Percentiles rank a stretch among this genome's conserved stretches.
These are phyloP conservation scores for Takifugu ocellatus DNA, from an alignment of 2,797 vertebrate genomes.

Conservation along the genomic window DNA sequence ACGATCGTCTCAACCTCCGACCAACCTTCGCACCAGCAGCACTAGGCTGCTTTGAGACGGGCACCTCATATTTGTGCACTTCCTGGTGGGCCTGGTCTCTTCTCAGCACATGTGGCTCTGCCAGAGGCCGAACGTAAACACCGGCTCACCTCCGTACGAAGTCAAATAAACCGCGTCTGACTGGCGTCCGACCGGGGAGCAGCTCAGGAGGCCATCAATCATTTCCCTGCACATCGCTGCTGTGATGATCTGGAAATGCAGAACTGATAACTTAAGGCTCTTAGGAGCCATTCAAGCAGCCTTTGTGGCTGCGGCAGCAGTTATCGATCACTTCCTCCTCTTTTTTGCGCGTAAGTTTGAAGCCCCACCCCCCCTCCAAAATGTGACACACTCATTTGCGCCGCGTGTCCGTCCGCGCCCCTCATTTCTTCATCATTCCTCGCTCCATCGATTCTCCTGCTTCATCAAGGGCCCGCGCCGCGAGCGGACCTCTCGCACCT, in stretches of 20 bases:
- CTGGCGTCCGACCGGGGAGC: constrained; percentile 52
- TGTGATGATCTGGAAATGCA: constrained; percentile 22
- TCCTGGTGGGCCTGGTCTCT: constrained; percentile 45
- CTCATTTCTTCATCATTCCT: constrained; percentile 90
- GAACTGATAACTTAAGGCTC: no score
- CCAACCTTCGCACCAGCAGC: not conserved
- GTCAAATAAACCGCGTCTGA: constrained; percentile 63
- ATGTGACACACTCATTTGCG: constrained; percentile 64
- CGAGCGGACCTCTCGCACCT: constrained; percentile 64
- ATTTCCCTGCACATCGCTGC: constrained; percentile 53
- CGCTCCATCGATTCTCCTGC: constrained; percentile 86
- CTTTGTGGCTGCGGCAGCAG: not conserved
- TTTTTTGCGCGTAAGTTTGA: constrained; percentile 14
- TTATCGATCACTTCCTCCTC: constrained; percentile 23
- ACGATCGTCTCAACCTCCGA: not conserved
- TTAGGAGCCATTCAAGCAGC: no score
- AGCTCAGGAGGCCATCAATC: constrained; percentile 67
- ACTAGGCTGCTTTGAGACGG: constrained; percentile 19
- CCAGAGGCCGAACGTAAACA: constrained; percentile 60
- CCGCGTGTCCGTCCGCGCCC: constrained; percentile 69
- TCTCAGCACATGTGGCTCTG: constrained; percentile 63
- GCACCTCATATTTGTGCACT: constrained; percentile 45
- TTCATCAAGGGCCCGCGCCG: constrained; percentile 77
- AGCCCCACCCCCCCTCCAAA: constrained; percentile 19
- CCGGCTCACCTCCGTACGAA: constrained; percentile 59